Percentiles rank a stretch among this genome's conserved stretches.
phyloP scores from a whole-genome alignment of 30 jellyfish, hydroid and myxozoan genomes.

The Cassiopea andromeda region DNA sequence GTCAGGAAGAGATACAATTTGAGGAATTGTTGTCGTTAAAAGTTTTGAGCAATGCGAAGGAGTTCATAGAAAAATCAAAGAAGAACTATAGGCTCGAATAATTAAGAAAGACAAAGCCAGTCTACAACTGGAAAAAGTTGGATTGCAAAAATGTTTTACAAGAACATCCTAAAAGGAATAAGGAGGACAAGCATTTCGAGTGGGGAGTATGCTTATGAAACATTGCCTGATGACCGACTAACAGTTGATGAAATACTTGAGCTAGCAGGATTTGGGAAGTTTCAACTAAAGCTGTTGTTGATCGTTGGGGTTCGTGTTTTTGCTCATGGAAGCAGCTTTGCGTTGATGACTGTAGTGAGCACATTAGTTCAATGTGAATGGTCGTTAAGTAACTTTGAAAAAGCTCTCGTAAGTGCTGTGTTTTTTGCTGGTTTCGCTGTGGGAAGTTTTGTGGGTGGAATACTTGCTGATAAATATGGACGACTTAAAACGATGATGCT shows the following conservation, averaged over 20 bases:
- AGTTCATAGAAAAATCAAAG: too few relatives aligned
- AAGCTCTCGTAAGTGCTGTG: slow-evolving; percentile 58
- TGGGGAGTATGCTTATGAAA: slow-evolving; percentile 51
- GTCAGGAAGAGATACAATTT: too few relatives aligned
- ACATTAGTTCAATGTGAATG: slow-evolving; percentile 67
- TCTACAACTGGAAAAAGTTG: not conserved
- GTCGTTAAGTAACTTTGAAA: slow-evolving; percentile 62
- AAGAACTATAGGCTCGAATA: too few relatives aligned
- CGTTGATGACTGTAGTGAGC: slow-evolving; percentile 71
- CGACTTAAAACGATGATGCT: slow-evolving; percentile 61
- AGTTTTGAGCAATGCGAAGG: too few relatives aligned
- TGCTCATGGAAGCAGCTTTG: slow-evolving; percentile 76
- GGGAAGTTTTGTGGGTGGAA: slow-evolving; percentile 71
- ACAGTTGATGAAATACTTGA: slow-evolving; percentile 67
- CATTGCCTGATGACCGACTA: slow-evolving; percentile 49
- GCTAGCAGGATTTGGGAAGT: slow-evolving; percentile 69
- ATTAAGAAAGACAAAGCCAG: too few relatives aligned
- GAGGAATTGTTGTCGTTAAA: too few relatives aligned
- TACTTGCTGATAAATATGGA: slow-evolving; percentile 67
- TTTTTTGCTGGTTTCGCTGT: slow-evolving; percentile 74
- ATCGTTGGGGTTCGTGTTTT: slow-evolving; percentile 69
- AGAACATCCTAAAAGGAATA: slow-evolving; percentile 21
- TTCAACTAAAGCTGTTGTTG: slow-evolving; percentile 58
- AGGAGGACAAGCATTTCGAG: slow-evolving; percentile 16
- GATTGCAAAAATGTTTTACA: slow-evolving; percentile 23